Evolutionary conservation across 2,113 vertebrate genomes (phyloP).

Genomic region (Podiceps cristatus): DNA sequence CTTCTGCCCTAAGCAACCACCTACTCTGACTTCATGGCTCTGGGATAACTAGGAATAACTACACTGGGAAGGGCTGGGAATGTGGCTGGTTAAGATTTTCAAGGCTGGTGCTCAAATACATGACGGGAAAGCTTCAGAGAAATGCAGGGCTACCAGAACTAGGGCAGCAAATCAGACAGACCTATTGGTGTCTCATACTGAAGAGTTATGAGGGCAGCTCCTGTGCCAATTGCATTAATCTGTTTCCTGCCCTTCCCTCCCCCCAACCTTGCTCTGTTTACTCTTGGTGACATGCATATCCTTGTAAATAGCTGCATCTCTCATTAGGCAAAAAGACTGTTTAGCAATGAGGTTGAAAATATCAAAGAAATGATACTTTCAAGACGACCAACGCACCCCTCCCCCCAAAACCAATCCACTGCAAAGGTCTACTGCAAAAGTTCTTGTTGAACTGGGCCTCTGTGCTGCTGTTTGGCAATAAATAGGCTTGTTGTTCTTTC

Average conservation of each 20-base stretch:
- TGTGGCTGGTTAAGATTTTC: background rate
- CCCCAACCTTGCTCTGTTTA: background rate
- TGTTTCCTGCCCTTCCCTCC: rapidly evolving
- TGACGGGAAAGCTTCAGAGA: background rate
- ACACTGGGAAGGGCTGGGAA: background rate
- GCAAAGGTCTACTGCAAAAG: background rate
- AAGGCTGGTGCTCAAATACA: background rate
- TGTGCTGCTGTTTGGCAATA: background rate
- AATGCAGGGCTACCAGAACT: background rate
- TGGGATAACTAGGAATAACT: background rate
- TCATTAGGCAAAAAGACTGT: background rate
- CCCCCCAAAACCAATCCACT: background rate
- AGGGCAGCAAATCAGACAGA: background rate
- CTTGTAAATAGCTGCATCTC: background rate
- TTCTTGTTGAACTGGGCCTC: background rate
- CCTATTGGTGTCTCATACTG: background rate
- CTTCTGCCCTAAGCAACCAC: background rate
- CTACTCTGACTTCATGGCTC: background rate
- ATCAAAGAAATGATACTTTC: background rate
- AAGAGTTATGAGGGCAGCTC: background rate
- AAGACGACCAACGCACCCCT: background rate
- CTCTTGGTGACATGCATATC: background rate
- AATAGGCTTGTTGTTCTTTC: background rate
- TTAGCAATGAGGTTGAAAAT: background rate
- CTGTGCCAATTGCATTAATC: background rate